These are phyloP conservation scores for Stylophora pistillata DNA, from an alignment of 64 coral and sea anemone genomes.

Conservation along the genomic window DNA sequence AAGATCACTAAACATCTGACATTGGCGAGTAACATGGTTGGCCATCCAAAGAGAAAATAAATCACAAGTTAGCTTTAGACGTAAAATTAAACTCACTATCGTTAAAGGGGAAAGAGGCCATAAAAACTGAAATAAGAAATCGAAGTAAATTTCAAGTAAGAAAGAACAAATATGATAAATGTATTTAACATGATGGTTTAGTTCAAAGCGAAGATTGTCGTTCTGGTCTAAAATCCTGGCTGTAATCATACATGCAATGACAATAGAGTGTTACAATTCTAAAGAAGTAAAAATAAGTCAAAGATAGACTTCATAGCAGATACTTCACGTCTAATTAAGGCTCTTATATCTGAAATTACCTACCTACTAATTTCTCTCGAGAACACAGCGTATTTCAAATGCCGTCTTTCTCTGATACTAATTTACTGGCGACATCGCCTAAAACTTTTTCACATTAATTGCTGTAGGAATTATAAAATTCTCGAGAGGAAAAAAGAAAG, in stretches of 20 bases:
- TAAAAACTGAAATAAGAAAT: no score
- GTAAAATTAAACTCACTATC: not conserved
- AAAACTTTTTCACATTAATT: not conserved
- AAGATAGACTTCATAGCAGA: not conserved
- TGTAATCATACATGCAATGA: not conserved
- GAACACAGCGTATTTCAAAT: conserved; percentile 42
- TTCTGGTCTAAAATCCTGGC: not conserved
- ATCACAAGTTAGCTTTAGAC: not conserved
- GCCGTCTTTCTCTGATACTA: not conserved
- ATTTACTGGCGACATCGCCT: not conserved
- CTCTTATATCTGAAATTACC: not conserved
- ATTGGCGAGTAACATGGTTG: not conserved
- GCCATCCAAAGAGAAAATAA: not conserved
- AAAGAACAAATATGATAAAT: not conserved
- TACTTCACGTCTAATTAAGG: not conserved
- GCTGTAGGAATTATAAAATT: not conserved
- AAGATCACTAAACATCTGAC: not conserved
- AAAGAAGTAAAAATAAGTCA: not conserved
- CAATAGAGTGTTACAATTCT: not conserved
- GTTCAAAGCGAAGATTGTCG: not conserved
- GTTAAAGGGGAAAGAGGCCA: no score
- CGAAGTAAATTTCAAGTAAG: not conserved
- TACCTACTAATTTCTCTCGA: not conserved
- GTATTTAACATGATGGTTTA: not conserved
- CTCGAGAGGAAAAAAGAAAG: not conserved